Conservation (phyloP, 2,797 vertebrate genomes). For the Melanotaenia pygmaea region DNA sequence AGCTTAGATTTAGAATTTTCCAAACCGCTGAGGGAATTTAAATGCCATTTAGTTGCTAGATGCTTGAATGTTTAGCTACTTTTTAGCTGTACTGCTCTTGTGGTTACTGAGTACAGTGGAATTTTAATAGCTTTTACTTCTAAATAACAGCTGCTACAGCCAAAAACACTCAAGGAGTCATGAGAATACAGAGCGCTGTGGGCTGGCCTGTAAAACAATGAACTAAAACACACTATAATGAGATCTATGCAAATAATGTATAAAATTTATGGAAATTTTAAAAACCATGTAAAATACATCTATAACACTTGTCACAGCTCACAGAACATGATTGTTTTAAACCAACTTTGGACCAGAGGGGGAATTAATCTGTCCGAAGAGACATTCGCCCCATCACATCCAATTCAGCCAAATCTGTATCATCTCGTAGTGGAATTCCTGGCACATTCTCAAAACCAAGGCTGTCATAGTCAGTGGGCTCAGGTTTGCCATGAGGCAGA, state of each 20-base stretch:
- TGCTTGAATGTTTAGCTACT: background rate
- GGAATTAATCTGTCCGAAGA: slow-evolving; percentile 31
- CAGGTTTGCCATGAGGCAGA: slow-evolving; percentile 54
- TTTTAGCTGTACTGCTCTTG: background rate
- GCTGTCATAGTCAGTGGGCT: slow-evolving; percentile 51
- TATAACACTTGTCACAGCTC: slow-evolving; percentile 1
- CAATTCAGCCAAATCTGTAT: slow-evolving; percentile 39
- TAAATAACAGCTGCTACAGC: background rate
- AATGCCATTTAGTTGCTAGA: background rate
- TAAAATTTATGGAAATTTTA: background rate
- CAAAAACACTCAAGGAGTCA: slow-evolving; percentile 6
- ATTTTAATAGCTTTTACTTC: background rate
- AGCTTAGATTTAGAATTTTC: background rate
- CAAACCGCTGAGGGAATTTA: background rate
- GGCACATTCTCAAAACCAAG: slow-evolving; percentile 46
- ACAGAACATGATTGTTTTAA: slow-evolving; percentile 11
- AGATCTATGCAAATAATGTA: background rate
- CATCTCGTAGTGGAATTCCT: slow-evolving; percentile 43
- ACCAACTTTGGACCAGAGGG: slow-evolving; percentile 9
- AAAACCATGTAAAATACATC: slow-evolving; percentile 12
- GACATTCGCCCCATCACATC: slow-evolving; percentile 40
- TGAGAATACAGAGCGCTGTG: background rate
- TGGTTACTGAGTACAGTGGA: background rate
- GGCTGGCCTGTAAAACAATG: slow-evolving; percentile 2
- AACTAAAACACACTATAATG: background rate